phyloP scores from a whole-genome alignment of 2,797 vertebrate species.

The Clarias laeviceps region DNA sequence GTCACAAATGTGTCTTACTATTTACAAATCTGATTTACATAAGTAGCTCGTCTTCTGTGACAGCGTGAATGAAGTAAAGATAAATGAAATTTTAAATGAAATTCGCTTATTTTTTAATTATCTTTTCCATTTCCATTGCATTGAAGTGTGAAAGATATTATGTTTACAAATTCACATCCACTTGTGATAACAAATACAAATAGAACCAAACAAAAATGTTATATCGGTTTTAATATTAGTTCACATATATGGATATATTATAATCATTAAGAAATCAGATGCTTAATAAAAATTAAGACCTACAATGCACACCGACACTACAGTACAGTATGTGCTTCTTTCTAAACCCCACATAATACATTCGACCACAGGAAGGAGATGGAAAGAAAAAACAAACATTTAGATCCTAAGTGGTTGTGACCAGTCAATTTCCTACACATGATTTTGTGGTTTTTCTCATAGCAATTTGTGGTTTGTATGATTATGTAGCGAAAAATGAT shows the following conservation, averaged over 20 bases:
- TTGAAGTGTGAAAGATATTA: not conserved
- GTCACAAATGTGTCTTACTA: constrained; percentile 5
- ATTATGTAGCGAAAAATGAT: constrained; percentile 6
- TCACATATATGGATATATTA: not conserved
- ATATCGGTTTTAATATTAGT: not conserved
- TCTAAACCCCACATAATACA: not conserved
- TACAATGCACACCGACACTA: not conserved
- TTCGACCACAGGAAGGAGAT: constrained; percentile 9
- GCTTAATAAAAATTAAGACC: not conserved
- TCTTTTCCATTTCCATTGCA: not conserved
- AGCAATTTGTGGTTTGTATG: constrained; percentile 13
- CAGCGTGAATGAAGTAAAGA: not conserved
- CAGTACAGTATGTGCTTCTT: too few relatives aligned
- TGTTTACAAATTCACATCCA: not conserved
- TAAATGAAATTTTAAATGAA: not conserved
- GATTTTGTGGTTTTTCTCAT: constrained; percentile 8
- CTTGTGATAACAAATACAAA: not conserved
- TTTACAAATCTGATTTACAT: not conserved
- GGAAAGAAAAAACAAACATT: not conserved
- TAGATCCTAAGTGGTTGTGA: constrained; percentile 7
- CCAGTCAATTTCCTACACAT: constrained; percentile 5
- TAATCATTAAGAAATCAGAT: not conserved
- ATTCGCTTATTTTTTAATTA: not conserved
- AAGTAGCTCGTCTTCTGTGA: not conserved
- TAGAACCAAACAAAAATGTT: not conserved